Evolutionary conservation across 1,140 invertebrate species (phyloP).

Genomic region (Diplogasteroides magnus): DNA sequence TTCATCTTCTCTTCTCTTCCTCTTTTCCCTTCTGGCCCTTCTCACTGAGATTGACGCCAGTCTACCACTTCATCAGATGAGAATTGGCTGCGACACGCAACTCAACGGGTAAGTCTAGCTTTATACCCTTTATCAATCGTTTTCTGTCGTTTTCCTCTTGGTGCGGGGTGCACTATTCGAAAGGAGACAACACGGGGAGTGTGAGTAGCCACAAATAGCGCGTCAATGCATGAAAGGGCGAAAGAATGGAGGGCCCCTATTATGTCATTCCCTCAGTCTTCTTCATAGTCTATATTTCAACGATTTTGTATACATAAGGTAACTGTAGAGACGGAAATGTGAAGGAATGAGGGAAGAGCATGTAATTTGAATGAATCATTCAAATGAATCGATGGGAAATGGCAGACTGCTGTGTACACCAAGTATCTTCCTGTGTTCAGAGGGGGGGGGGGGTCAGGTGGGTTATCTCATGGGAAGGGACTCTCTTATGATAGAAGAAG

Average conservation of each 20-base stretch:
- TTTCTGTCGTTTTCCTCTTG: neutral
- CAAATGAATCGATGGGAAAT: neutral
- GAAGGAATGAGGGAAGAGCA: too few species aligned
- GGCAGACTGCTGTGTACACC: neutral
- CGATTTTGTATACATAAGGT: too few species aligned
- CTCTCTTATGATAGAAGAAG: neutral
- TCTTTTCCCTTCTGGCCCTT: neutral
- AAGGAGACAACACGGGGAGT: neutral
- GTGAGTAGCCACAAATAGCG: neutral
- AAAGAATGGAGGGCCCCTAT: neutral
- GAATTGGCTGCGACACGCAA: neutral
- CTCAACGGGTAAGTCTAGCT: neutral
- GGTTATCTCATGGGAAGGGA: neutral
- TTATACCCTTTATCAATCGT: neutral
- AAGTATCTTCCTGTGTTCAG: neutral
- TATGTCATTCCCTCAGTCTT: neutral
- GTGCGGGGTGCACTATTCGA: too few species aligned
- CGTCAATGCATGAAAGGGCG: neutral
- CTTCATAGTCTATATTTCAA: too few species aligned
- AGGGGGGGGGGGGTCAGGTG: neutral
- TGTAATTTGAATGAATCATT: too few species aligned
- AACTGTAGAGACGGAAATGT: too few species aligned
- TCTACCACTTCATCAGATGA: neutral
- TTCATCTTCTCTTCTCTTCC: neutral
- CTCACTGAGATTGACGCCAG: neutral